Percentiles rank a stretch among this genome's conserved stretches.
Conservation (phyloP, 2,797 vertebrate species). For the Pelochelys cantorii region DNA sequence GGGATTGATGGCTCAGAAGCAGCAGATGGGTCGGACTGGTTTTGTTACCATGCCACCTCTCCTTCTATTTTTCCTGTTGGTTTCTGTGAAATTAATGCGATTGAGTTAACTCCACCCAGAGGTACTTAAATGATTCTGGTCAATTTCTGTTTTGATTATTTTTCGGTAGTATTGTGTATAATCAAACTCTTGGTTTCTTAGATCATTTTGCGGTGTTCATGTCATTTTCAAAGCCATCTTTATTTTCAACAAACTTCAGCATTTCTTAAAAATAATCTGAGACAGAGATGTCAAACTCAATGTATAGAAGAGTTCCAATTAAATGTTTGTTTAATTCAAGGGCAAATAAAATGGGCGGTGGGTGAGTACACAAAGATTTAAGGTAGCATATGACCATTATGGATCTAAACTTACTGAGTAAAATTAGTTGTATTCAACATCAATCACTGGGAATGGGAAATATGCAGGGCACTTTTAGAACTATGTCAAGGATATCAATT, state of each 20-base stretch:
- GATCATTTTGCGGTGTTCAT: conserved; percentile 16
- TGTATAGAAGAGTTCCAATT: background rate
- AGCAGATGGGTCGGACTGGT: conserved; percentile 98
- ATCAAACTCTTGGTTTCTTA: conserved; percentile 53
- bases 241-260: background rate
- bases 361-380: background rate
- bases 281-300: background rate
- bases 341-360: background rate
- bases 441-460: background rate
- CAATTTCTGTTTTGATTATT: conserved; percentile 52
- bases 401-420: background rate
- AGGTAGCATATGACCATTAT: background rate
- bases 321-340: background rate
- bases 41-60: conserved; percentile 97
- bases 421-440: background rate
- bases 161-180: conserved; percentile 59
- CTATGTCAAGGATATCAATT: background rate
- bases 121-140: conserved; percentile 81
- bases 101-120: conserved; percentile 97
- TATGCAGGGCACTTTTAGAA: background rate
- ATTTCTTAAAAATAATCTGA: background rate
- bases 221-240: conserved; percentile 18
- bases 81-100: conserved; percentile 99
- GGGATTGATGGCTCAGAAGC: conserved; percentile 98
- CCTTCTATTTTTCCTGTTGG: conserved; percentile 98